Conservation (phyloP, 2,888 invertebrate species). For the Heliconius ismenius region DNA sequence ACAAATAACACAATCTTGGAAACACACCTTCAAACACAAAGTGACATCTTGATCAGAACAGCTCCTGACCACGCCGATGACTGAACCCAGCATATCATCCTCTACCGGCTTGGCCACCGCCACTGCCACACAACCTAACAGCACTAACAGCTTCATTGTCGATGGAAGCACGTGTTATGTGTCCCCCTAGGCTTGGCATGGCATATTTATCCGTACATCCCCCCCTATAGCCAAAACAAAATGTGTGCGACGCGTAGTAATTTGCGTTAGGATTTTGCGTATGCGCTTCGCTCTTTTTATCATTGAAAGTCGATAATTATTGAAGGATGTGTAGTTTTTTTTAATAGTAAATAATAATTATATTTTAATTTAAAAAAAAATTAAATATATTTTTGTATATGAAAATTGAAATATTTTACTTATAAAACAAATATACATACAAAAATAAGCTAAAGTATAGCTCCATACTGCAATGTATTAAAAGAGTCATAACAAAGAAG, state of each 20-base stretch:
- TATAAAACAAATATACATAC: neutral
- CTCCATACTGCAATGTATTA: neutral
- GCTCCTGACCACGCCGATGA: slow-evolving; percentile 85
- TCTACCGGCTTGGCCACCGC: slow-evolving; percentile 77
- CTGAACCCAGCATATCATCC: slow-evolving; percentile 82
- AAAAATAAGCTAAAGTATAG: neutral
- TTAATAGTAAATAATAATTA: neutral
- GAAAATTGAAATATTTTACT: too few species aligned
- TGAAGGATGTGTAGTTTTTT: too few species aligned
- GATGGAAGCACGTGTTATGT: slow-evolving; percentile 70
- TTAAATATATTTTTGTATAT: neutral
- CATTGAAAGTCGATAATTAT: slow-evolving; percentile 21
- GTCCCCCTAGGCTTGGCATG: slow-evolving; percentile 59
- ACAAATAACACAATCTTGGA: slow-evolving; percentile 45
- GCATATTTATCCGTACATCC: slow-evolving; percentile 74
- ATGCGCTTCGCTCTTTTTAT: slow-evolving; percentile 18
- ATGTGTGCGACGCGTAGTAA: slow-evolving; percentile 42
- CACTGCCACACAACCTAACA: slow-evolving; percentile 77
- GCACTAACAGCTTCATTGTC: slow-evolving; percentile 75
- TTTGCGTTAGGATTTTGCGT: slow-evolving; percentile 19
- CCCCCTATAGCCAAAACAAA: slow-evolving; percentile 52
- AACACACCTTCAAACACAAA: slow-evolving; percentile 88
- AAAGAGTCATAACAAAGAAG: neutral
- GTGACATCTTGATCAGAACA: slow-evolving; percentile 86
- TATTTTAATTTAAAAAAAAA: neutral